These are phyloP conservation scores for Diadumene lineata DNA, from an alignment of 92 coral and sea anemone genomes.

Conservation along the genomic window DNA sequence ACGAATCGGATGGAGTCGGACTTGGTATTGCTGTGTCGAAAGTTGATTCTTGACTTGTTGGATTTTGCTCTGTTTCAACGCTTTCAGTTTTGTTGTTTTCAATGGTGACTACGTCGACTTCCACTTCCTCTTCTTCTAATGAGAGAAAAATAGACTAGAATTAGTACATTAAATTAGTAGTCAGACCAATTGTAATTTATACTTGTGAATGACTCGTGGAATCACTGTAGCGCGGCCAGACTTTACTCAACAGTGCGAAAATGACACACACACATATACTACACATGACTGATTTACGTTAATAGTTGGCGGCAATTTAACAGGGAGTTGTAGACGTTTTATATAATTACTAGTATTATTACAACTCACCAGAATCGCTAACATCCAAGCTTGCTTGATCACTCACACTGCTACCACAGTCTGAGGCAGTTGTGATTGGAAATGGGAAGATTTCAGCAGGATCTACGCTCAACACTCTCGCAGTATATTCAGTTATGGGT, in stretches of 20 bases:
- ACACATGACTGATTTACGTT: background rate
- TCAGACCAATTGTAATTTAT: slow-evolving; percentile 19
- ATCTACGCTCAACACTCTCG: slow-evolving; percentile 89
- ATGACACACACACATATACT: too few species aligned
- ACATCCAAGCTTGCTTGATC: slow-evolving; percentile 59
- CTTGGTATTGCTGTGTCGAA: slow-evolving; percentile 29
- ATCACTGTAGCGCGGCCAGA: slow-evolving; percentile 12
- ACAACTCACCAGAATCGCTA: slow-evolving; percentile 78
- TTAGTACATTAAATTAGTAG: too few species aligned
- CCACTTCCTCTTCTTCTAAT: slow-evolving; percentile 95
- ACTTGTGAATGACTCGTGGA: slow-evolving; percentile 13
- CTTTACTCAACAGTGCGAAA: too few species aligned
- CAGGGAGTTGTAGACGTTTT: background rate
- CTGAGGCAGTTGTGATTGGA: slow-evolving; percentile 66
- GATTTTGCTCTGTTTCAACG: slow-evolving; percentile 24
- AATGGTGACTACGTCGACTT: slow-evolving; percentile 94
- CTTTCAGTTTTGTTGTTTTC: slow-evolving; percentile 79
- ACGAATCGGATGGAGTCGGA: slow-evolving; percentile 48
- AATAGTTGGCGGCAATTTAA: background rate
- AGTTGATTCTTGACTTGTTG: slow-evolving; percentile 1
- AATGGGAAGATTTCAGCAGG: slow-evolving; percentile 98
- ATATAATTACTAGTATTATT: slow-evolving; percentile 50
- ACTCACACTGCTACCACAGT: too few species aligned
- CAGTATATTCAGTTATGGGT: slow-evolving; percentile 85
- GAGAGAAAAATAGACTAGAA: slow-evolving; percentile 43